Percentiles rank a stretch among this genome's conserved stretches.
These are phyloP conservation scores for Nasonovia ribisnigri DNA, from an alignment of 2,888 invertebrate genomes.

Conservation along the genomic window DNA sequence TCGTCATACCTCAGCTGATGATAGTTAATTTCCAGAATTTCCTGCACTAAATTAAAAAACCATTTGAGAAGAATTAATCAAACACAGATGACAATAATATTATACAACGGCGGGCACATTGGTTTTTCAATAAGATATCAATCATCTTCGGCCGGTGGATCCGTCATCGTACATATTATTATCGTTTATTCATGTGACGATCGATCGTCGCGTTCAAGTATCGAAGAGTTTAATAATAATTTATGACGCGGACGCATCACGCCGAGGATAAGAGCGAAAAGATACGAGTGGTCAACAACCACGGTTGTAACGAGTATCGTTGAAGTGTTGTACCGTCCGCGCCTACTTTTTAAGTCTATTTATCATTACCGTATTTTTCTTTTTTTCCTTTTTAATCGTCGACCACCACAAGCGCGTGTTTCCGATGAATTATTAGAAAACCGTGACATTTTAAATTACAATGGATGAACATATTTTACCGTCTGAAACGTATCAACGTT, in stretches of 20 bases:
- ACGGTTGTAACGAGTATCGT: neutral
- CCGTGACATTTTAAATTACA: constrained; percentile 10
- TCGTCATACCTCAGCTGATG: neutral
- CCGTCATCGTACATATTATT: neutral
- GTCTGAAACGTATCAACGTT: neutral
- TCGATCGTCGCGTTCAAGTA: neutral
- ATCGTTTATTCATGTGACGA: neutral
- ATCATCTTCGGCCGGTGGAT: neutral
- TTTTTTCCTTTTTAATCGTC: neutral
- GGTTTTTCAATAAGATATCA: neutral
- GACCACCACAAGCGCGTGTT: neutral
- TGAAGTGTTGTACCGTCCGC: neutral
- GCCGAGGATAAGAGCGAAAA: neutral
- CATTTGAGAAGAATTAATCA: neutral
- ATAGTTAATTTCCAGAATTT: neutral
- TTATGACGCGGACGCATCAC: neutral
- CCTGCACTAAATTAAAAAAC: neutral
- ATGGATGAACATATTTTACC: neutral
- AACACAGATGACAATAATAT: neutral
- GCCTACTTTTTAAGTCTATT: neutral
- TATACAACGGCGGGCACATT: neutral
- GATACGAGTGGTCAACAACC: neutral
- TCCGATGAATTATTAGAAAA: constrained; percentile 2
- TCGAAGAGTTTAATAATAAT: neutral
- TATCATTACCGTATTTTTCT: neutral